Percentiles rank a stretch among this genome's conserved stretches.
phyloP scores from a whole-genome alignment of 2,113 vertebrate genomes.

The Phycodurus eques region DNA sequence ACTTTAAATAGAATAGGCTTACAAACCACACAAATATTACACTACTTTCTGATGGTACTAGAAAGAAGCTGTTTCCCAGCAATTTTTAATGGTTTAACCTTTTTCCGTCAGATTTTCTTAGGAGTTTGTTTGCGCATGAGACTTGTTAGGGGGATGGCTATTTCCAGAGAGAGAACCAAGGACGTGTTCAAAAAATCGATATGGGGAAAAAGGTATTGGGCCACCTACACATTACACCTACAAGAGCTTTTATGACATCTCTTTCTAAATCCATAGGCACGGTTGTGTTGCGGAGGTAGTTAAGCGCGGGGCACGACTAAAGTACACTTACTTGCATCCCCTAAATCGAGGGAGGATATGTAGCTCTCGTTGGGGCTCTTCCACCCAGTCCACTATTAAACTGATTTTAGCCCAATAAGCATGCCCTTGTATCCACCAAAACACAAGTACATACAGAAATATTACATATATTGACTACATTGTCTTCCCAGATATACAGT shows the following conservation, averaged over 20 bases:
- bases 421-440: too few relatives aligned
- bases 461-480: too few relatives aligned
- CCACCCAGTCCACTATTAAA: not conserved
- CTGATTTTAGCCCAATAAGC: not conserved
- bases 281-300: not conserved
- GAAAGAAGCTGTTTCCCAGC: constrained; percentile 13
- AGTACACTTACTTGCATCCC: not conserved
- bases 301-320: not conserved
- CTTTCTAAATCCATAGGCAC: not conserved
- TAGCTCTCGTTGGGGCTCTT: not conserved
- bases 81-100: not conserved
- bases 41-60: not conserved
- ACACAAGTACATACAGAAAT: too few relatives aligned
- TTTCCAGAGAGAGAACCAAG: not conserved
- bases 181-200: not conserved
- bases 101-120: not conserved
- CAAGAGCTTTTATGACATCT: not conserved
- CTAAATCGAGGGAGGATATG: not conserved
- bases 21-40: not conserved
- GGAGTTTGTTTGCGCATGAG: not conserved
- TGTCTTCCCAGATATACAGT: too few relatives aligned
- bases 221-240: not conserved
- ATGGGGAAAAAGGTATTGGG: not conserved
- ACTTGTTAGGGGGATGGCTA: not conserved
- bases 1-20: not conserved